Conservation (phyloP, 2,113 vertebrate genomes). For the Siniperca knerii region DNA sequence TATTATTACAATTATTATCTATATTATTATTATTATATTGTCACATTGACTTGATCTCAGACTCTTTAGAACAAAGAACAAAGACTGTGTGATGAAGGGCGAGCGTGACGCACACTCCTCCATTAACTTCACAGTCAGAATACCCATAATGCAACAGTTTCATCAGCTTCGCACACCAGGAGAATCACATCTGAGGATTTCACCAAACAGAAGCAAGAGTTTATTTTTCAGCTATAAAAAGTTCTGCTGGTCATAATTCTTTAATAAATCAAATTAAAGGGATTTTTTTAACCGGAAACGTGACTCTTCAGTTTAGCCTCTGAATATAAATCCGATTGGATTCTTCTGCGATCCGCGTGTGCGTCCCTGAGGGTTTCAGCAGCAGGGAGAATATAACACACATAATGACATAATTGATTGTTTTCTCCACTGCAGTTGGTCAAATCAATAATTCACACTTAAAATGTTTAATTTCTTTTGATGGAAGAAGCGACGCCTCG, state of each 20-base stretch:
- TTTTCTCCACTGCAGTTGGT: constrained; percentile 30
- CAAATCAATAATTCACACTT: constrained; percentile 59
- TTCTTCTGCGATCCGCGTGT: not conserved
- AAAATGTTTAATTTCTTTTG: constrained; percentile 41
- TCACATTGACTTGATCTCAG: too few relatives aligned
- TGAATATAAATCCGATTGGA: not conserved
- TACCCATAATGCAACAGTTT: constrained; percentile 52
- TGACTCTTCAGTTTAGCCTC: not conserved
- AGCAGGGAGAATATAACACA: not conserved
- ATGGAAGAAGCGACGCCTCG: constrained; percentile 14
- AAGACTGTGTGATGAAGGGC: constrained; percentile 17
- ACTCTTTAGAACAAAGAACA: constrained; percentile 26
- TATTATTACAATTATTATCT: too few relatives aligned
- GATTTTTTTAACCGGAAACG: too few relatives aligned
- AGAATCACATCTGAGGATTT: constrained; percentile 16
- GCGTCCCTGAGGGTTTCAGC: not conserved
- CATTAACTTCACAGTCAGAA: constrained; percentile 10
- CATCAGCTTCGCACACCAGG: constrained; percentile 33
- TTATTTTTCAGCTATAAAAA: not conserved
- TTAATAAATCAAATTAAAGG: constrained; percentile 2
- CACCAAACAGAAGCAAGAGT: not conserved
- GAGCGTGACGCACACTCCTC: not conserved
- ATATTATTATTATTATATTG: too few relatives aligned
- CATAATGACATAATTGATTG: constrained; percentile 44
- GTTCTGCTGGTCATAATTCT: not conserved